These are phyloP conservation scores for Phengaris alcon DNA, from an alignment of 2,888 invertebrate species.

Conservation along the genomic window DNA sequence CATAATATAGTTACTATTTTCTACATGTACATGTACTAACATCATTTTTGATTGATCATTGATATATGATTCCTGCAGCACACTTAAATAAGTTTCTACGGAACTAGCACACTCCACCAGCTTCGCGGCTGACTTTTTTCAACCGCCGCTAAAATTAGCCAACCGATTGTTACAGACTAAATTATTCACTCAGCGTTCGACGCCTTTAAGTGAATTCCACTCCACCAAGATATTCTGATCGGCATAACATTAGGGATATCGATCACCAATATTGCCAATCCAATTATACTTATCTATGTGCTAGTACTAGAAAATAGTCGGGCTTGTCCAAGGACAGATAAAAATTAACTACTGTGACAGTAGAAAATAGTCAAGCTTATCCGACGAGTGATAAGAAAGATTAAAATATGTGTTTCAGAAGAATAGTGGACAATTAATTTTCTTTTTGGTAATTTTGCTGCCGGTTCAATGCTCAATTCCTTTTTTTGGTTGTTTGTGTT, in stretches of 20 bases:
- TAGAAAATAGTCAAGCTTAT: neutral
- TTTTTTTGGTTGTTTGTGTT: too few species aligned
- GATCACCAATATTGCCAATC: slow-evolving; percentile 33
- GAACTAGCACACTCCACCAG: slow-evolving; percentile 38
- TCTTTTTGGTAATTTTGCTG: too few species aligned
- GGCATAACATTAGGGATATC: slow-evolving; percentile 40
- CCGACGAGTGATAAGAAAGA: neutral
- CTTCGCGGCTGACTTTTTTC: slow-evolving; percentile 49
- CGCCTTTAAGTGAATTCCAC: slow-evolving; percentile 75
- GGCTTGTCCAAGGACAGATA: neutral
- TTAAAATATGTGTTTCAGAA: too few species aligned
- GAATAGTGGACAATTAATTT: too few species aligned
- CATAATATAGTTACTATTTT: too few species aligned
- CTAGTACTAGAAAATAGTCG: neutral
- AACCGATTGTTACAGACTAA: slow-evolving; percentile 75
- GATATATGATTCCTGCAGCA: too few species aligned
- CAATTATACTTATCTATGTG: slow-evolving; percentile 17
- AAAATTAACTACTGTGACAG: neutral
- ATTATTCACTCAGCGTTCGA: slow-evolving; percentile 72
- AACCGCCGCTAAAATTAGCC: slow-evolving; percentile 68
- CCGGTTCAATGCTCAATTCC: too few species aligned
- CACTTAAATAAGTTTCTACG: slow-evolving; percentile 28
- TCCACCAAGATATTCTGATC: slow-evolving; percentile 49
- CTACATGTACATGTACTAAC: too few species aligned
- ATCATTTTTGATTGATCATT: too few species aligned